Percentiles rank a stretch among this genome's conserved stretches.
Evolutionary conservation across 1,140 invertebrate species (phyloP).

Genomic region (Procambarus virginalis): DNA sequence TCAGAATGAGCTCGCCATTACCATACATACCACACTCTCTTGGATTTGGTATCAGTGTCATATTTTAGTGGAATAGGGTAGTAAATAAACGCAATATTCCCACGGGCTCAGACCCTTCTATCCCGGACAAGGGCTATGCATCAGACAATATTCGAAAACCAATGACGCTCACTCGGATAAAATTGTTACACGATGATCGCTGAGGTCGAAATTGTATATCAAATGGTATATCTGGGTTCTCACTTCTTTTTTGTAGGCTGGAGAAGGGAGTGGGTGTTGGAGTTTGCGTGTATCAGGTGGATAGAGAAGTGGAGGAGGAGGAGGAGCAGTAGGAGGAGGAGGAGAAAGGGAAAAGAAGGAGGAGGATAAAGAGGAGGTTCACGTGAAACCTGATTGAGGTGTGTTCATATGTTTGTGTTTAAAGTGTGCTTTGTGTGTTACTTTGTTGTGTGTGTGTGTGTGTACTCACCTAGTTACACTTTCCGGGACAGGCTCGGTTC

Average conservation of each 20-base stretch:
- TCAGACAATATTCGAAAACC: constrained; percentile 62
- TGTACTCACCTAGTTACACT: too few relatives aligned
- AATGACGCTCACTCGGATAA: constrained; percentile 45
- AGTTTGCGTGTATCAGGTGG: not conserved
- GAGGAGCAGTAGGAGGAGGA: not conserved
- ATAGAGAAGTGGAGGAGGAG: not conserved
- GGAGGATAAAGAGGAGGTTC: not conserved
- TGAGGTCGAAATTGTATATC: constrained; percentile 25
- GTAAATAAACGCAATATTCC: constrained; percentile 61
- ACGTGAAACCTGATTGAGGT: too few relatives aligned
- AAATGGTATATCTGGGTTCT: not conserved
- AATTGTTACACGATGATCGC: constrained; percentile 55
- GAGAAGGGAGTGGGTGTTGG: not conserved
- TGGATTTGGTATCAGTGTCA: constrained; percentile 65
- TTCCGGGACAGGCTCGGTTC: too few relatives aligned
- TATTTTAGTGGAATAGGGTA: constrained; percentile 59
- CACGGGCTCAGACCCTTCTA: not conserved
- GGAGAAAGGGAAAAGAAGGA: not conserved
- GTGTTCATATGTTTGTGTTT: too few relatives aligned
- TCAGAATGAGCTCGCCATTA: constrained; percentile 54
- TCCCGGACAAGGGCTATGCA: constrained; percentile 17
- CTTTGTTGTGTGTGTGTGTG: too few relatives aligned
- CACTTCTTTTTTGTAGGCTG: not conserved
- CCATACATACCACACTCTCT: constrained; percentile 62
- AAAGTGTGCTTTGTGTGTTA: too few relatives aligned